Evolutionary conservation across 2,113 vertebrate species (phyloP).

Genomic region (Phasianus colchicus): DNA sequence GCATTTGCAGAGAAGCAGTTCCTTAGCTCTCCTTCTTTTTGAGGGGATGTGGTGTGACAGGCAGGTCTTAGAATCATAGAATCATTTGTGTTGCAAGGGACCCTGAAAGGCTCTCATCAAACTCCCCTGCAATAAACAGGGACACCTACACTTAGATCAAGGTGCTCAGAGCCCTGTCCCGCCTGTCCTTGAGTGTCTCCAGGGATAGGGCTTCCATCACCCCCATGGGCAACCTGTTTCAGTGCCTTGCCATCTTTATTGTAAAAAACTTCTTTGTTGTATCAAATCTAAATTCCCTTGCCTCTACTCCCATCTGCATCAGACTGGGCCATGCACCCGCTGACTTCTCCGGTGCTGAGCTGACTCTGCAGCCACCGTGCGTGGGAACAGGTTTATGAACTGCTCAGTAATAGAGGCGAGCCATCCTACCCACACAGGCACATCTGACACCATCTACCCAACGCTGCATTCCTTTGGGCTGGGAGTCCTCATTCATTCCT

Average conservation of each 20-base stretch:
- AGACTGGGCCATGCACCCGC: background rate
- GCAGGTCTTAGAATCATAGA: background rate
- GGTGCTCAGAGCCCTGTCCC: too few species aligned
- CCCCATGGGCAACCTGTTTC: too few species aligned
- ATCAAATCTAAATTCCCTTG: background rate
- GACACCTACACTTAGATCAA: too few species aligned
- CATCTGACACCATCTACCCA: background rate
- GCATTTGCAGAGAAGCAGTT: background rate
- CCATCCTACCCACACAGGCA: constrained; percentile 6
- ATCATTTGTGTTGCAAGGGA: too few species aligned
- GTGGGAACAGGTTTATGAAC: background rate
- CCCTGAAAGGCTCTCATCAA: too few species aligned
- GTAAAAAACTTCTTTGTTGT: too few species aligned
- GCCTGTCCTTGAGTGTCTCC: too few species aligned
- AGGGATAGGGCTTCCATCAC: too few species aligned
- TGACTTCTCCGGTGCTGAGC: background rate
- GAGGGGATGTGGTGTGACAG: background rate
- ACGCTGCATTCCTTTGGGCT: constrained; percentile 1
- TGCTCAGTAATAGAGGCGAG: background rate
- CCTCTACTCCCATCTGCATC: background rate
- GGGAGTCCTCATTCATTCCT: background rate
- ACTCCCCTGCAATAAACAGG: too few species aligned
- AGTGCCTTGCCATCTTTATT: too few species aligned
- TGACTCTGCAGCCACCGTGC: background rate
- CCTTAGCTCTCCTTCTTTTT: background rate